Base-by-base conservation (phyloP, 2,888 invertebrate genomes). In the Rugalucina vietnamica region DNA sequence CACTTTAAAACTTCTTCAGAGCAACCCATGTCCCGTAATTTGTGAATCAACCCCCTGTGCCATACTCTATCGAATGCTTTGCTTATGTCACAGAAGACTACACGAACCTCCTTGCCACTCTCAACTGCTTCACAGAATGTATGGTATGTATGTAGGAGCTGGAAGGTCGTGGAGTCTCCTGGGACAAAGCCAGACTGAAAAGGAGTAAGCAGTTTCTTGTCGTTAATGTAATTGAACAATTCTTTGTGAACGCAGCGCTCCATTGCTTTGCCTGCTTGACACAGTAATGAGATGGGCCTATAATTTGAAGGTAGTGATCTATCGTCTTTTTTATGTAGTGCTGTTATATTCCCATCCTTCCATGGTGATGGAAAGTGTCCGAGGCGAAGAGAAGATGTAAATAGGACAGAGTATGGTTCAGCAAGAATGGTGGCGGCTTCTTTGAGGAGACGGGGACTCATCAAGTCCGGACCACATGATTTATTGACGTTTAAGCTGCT, bases 181-280 rank as follows among this genome's bases (percentile, higher is more conserved):
- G n/a, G 32, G 69, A 69, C 21, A 36, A 69, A 69, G 32, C 69
- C 69, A 27, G 69, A 69, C 69, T 54, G 54, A 4, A 54, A 54
- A 54, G 8, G 21, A 54, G 69, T 69, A 12, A 69, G 5, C 5
- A 69, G n/a, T 27, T 69, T 12, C n/a, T 69, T 39, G 34, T 5
- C 37, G 21, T 10, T 43, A 27, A 72, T 27, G 27, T 39, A 43
- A 72, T 65, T 60, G 34, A 60, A 76, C 29, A 76, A 8, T 29
- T 76, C 24, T 37, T 81, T 76, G 39, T 70, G 50, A 27, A 81
- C 39, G 50, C 50, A 65, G n/a, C 81, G 49, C 37, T 81, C 81
- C 69, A 81, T 75, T 4, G 60, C 34, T 70, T 81, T 76, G 0
- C 71, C 71, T 12, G 76, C 24, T 14, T 21, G 32, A 32, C 60